These are phyloP conservation scores for Perizoma affinitatum DNA, from an alignment of 2,888 invertebrate species.

Conservation along the genomic window DNA sequence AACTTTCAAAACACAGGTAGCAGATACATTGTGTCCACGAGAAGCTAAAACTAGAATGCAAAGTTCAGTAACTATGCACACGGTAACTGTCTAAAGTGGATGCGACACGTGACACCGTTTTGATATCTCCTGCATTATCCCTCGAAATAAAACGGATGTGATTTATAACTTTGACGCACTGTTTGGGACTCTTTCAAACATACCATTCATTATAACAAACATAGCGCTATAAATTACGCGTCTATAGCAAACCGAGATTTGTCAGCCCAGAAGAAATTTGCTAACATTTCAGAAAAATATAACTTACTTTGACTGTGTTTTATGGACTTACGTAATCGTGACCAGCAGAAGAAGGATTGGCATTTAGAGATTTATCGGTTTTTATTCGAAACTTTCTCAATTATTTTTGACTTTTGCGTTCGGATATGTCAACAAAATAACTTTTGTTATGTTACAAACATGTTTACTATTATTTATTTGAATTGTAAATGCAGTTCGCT, in stretches of 20 bases:
- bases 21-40: no score
- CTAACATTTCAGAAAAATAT: conserved; percentile 9
- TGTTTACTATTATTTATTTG: not conserved
- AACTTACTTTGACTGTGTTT: conserved; percentile 7
- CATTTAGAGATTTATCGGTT: conserved; percentile 26
- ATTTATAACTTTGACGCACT: conserved; percentile 20
- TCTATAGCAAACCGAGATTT: no score
- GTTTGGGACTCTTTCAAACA: conserved; percentile 3
- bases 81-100: conserved; percentile 20
- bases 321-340: conserved; percentile 16
- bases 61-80: conserved; percentile 16
- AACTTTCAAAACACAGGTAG: no score
- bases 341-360: conserved; percentile 13
- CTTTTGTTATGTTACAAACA: not conserved
- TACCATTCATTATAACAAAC: conserved; percentile 10
- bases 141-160: conserved; percentile 23
- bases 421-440: conserved; percentile 1
- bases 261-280: not conserved
- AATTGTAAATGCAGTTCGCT: not conserved
- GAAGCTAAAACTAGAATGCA: conserved; percentile 1
- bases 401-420: conserved; percentile 10
- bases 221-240: not conserved
- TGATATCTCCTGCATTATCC: conserved; percentile 20
- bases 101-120: conserved; percentile 19
- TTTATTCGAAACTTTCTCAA: conserved; percentile 21